These are phyloP conservation scores for Trididemnum clinides DNA, from an alignment of 23 tunicate species.

Conservation along the genomic window DNA sequence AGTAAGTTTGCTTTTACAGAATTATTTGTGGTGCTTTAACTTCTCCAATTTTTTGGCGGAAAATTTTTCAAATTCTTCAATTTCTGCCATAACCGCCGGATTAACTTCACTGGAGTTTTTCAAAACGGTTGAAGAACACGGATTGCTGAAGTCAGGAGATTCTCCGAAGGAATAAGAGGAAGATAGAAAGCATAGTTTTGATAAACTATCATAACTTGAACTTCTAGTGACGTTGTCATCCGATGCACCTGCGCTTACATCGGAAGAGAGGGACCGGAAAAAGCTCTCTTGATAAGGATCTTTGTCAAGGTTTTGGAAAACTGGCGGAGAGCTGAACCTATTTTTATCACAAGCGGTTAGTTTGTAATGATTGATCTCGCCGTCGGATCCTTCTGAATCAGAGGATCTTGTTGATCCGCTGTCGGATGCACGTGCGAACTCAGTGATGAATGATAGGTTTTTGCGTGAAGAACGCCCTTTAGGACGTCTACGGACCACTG, in stretches of 20 bases:
- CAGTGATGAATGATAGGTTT: conserved; percentile 62
- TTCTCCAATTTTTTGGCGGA: conserved; percentile 32
- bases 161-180: conserved; percentile 13
- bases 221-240: conserved; percentile 16
- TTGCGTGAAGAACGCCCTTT: conserved; percentile 30
- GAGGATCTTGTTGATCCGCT: conserved; percentile 62
- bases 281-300: not conserved
- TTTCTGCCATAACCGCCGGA: conserved; percentile 71
- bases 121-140: not conserved
- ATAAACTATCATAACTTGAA: not conserved
- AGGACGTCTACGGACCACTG: conserved; percentile 24
- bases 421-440: conserved; percentile 47
- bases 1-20: too few relatives aligned
- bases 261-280: not conserved
- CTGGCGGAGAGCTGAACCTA: not conserved
- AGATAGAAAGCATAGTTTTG: conserved; percentile 3
- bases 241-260: not conserved
- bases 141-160: not conserved
- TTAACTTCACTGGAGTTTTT: conserved; percentile 41
- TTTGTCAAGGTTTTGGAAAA: not conserved
- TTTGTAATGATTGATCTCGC: conserved; percentile 3
- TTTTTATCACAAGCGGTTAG: not conserved
- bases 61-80: conserved; percentile 73
- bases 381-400: conserved; percentile 30
- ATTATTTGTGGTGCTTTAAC: not conserved